Evolutionary conservation across 2,113 vertebrate genomes (phyloP).

Genomic region (Engystomops pustulosus): DNA sequence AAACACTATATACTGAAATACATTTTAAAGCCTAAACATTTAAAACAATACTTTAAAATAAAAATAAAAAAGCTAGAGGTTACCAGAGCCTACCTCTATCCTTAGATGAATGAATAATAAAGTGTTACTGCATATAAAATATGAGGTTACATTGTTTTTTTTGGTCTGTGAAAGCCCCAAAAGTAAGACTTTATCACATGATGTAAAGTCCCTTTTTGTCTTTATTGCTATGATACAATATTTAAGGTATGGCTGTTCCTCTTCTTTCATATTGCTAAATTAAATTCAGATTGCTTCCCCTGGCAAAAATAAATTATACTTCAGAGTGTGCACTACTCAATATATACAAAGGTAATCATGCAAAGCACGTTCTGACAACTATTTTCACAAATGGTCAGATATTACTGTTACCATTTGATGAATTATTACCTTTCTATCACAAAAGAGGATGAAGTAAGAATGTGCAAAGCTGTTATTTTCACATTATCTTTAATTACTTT

Average conservation of each 20-base stretch:
- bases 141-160: background rate
- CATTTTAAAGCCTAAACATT: no score
- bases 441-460: background rate
- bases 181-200: background rate
- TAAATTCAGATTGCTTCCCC: background rate
- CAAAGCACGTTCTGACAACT: background rate
- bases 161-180: background rate
- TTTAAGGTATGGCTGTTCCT: background rate
- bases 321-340: background rate
- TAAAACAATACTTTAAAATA: no score
- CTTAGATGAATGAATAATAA: background rate
- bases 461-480: constrained; percentile 41
- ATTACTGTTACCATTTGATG: background rate
- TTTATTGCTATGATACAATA: background rate
- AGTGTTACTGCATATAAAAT: background rate
- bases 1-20: no score
- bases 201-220: background rate
- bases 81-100: background rate
- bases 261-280: background rate
- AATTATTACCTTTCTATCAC: constrained; percentile 6
- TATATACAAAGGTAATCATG: constrained; percentile 5
- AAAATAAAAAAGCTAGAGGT: no score
- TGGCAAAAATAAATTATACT: constrained; percentile 3
- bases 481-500: constrained; percentile 30
- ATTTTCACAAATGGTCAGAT: constrained; percentile 7